Base-by-base conservation (phyloP, 2,888 invertebrate genomes). In the Gasteruption jaculator region DNA sequence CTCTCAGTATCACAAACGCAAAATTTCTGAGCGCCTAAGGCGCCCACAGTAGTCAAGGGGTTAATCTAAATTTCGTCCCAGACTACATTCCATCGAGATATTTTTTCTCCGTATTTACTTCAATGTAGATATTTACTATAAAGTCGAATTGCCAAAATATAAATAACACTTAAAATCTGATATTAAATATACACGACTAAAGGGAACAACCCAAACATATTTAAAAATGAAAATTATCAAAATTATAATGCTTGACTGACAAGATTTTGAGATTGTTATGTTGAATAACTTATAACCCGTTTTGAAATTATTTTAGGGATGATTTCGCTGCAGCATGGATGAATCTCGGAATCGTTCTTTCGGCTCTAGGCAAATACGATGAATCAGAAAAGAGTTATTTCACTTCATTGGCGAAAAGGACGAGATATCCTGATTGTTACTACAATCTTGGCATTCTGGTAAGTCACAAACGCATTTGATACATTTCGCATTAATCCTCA, bases 241-340 rank as follows among this genome's bases (percentile, higher is more conserved):
- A 20, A n/a, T n/a, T n/a, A n/a, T n/a, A n/a, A n/a, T n/a, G n/a
- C n/a, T n/a, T n/a, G n/a, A n/a, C n/a, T n/a, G n/a, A n/a, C n/a
- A n/a, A n/a, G n/a, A n/a, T n/a, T n/a, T 33, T 36, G 14, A 20
- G 35, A 20, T 25, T 35, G 5, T 21, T 12, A 31, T 15, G 36
- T 3, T 36, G 12, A 15, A 11, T 18, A 20, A n/a, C 11, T 14
- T 12, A n/a, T 8, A 3, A n/a, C 14, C 11, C 14, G 14, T 25
- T 35, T 35, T 10, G 2, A 45, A 26, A 37, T 43, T 43, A 30
- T 64, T 70, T 42, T 65, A 88, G 90, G 58, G 76, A 84, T 21
- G 86, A 89, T 65, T 96, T 95, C 74, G 87, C 95, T 2, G 87
- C 93, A 0, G 96, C 95, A 0, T 97, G 95, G 95, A 96, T 96